Evolutionary conservation across 2,888 invertebrate species (phyloP).

Genomic region (Ypsolopha sequella): DNA sequence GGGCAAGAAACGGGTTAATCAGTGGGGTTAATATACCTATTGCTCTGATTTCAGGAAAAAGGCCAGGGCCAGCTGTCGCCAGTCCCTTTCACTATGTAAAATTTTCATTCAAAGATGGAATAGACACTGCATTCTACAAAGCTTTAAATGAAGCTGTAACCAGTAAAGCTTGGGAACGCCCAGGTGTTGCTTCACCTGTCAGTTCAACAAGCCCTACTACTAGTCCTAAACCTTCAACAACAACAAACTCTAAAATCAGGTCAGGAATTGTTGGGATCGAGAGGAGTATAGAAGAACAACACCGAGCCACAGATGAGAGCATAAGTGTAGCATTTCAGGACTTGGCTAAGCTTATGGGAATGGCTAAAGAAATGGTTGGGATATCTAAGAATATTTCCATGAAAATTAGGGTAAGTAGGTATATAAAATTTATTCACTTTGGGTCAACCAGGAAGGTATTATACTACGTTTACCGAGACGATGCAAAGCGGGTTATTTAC

Average conservation of each 20-base stretch:
- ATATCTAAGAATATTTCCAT: constrained; percentile 92
- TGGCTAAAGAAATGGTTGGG: constrained; percentile 97
- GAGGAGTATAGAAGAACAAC: constrained; percentile 89
- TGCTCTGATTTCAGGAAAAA: constrained; percentile 58
- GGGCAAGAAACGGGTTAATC: too few relatives aligned
- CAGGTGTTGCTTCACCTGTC: constrained; percentile 18
- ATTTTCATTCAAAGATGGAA: constrained; percentile 88
- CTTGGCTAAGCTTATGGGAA: constrained; percentile 91
- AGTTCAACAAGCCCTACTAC: constrained; percentile 19
- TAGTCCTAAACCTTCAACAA: constrained; percentile 26
- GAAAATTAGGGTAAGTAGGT: constrained; percentile 80
- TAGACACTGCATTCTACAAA: constrained; percentile 73
- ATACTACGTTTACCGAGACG: too few relatives aligned
- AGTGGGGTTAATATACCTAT: constrained; percentile 9
- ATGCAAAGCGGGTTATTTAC: too few relatives aligned
- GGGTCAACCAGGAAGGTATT: neutral
- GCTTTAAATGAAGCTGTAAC: constrained; percentile 74
- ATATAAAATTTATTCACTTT: neutral
- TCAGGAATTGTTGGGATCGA: constrained; percentile 98
- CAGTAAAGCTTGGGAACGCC: constrained; percentile 74
- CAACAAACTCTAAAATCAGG: constrained; percentile 75
- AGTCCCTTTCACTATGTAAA: constrained; percentile 83
- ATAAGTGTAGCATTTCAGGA: constrained; percentile 97
- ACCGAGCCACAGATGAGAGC: constrained; percentile 91
- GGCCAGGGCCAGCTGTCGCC: constrained; percentile 80